These are phyloP conservation scores for Trichonephila inaurata DNA, from an alignment of 1,140 invertebrate species.

Conservation along the genomic window DNA sequence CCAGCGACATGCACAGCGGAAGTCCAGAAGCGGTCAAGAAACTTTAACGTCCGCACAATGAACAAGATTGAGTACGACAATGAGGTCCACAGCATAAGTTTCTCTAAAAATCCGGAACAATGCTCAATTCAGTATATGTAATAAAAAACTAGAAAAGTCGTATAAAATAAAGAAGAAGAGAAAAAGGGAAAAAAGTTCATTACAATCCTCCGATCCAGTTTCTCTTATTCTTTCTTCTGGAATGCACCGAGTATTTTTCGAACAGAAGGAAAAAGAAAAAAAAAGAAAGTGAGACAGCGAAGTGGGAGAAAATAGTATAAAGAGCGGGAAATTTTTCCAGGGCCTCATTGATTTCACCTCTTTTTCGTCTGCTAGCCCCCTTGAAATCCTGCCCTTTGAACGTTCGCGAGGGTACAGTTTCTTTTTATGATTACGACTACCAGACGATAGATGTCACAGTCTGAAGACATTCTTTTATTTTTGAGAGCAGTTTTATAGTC, in stretches of 20 bases:
- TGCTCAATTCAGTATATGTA: constrained; percentile 7
- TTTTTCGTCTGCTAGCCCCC: constrained; percentile 14
- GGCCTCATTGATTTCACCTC: constrained; percentile 41
- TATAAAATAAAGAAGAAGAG: neutral
- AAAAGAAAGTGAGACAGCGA: neutral
- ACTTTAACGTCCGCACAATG: constrained; percentile 28
- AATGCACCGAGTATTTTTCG: constrained; percentile 33
- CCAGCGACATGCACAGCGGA: constrained; percentile 5
- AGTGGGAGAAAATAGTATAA: constrained; percentile 58
- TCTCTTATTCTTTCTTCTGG: neutral
- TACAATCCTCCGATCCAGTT: constrained; percentile 18
- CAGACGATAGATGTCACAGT: constrained; percentile 73
- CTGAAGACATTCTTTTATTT: constrained; percentile 63
- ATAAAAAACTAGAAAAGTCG: constrained; percentile 32
- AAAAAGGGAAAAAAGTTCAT: neutral
- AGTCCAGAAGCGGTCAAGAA: constrained; percentile 20
- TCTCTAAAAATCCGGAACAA: constrained; percentile 32
- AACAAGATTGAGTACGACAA: constrained; percentile 20
- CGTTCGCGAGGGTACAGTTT: constrained; percentile 41
- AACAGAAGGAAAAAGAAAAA: neutral
- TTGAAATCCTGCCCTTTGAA: constrained; percentile 4
- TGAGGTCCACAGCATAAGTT: neutral
- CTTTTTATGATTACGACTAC: constrained; percentile 70
- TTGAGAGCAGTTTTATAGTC: constrained; percentile 61
- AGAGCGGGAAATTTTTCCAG: constrained; percentile 28